These are phyloP conservation scores for Pandion haliaetus DNA, from an alignment of 2,113 vertebrate species.

Conservation along the genomic window DNA sequence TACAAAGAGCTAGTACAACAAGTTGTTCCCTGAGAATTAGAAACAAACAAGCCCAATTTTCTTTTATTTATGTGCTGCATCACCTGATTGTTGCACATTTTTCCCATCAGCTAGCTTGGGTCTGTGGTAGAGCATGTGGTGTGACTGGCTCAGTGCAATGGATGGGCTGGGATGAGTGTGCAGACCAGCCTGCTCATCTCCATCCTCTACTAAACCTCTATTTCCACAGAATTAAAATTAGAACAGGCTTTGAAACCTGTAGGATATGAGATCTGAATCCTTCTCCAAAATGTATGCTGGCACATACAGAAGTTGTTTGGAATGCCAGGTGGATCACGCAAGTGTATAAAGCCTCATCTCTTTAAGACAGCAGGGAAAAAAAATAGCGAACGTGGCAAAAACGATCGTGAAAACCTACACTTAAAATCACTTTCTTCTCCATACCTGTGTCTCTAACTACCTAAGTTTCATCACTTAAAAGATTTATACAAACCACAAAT, in stretches of 20 bases:
- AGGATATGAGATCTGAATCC: not conserved
- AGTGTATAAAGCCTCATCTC: not conserved
- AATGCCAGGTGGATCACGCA: not conserved
- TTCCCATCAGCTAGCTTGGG: not conserved
- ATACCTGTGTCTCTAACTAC: not conserved
- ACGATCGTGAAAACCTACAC: not conserved
- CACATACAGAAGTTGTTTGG: not conserved
- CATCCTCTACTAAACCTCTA: not conserved
- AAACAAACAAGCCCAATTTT: not conserved
- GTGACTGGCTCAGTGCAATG: not conserved
- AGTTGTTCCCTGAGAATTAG: not conserved
- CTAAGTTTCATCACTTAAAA: conserved; percentile 14
- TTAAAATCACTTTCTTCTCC: not conserved
- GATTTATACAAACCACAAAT: not conserved
- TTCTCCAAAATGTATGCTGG: not conserved
- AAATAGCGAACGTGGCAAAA: not conserved
- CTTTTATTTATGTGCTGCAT: not conserved
- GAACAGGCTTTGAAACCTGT: not conserved
- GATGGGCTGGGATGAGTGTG: not conserved
- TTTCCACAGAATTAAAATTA: not conserved
- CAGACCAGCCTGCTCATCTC: not conserved
- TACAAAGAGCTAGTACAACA: not conserved
- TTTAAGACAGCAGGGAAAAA: not conserved
- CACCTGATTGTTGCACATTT: not conserved
- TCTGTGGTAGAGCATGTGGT: not conserved